Evolutionary conservation across 2,113 vertebrate species (phyloP).

Genomic region (Strix uralensis): DNA sequence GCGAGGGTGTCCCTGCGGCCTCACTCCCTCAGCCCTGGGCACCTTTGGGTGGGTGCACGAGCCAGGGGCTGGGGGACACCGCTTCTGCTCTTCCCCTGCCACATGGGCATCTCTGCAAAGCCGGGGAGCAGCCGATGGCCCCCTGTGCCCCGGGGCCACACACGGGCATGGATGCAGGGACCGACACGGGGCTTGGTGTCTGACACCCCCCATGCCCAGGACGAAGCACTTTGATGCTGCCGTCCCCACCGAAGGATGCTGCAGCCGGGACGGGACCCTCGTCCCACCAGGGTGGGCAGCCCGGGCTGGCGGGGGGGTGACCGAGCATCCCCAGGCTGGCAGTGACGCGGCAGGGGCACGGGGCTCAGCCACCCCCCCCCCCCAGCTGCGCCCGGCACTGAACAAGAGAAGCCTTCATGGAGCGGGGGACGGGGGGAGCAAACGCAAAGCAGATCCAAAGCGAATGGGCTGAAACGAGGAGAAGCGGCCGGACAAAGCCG

Average conservation of each 20-base stretch:
- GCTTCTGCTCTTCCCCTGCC: background rate
- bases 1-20: rapidly evolving
- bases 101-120: background rate
- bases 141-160: too few relatives aligned
- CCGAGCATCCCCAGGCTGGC: background rate
- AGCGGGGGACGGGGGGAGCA: background rate
- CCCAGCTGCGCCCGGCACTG: background rate
- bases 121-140: background rate
- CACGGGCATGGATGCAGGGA: background rate
- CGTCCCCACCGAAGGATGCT: background rate
- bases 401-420: background rate
- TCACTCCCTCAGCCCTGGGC: background rate
- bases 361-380: background rate
- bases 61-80: background rate
- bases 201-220: background rate
- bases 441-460: background rate
- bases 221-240: background rate
- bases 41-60: rapidly evolving
- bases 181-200: rapidly evolving
- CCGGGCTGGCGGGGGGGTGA: background rate
- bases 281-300: rapidly evolving
- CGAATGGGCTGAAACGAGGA: background rate
- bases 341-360: rapidly evolving
- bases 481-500: background rate
- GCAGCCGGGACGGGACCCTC: background rate